Conservation (phyloP, 2,113 vertebrate genomes). For the Megalops atlanticus region DNA sequence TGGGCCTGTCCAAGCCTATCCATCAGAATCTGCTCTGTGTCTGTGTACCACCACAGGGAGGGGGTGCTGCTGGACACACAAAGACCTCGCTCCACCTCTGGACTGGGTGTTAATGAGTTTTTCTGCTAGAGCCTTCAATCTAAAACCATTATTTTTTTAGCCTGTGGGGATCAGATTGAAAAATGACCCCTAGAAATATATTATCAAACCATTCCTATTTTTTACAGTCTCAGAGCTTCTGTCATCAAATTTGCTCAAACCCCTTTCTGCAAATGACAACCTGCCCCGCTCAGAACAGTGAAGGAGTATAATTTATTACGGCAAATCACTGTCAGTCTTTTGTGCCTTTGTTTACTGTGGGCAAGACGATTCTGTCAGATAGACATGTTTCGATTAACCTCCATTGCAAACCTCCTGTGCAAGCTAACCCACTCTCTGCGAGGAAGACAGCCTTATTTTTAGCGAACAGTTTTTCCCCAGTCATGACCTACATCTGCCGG, state of each 20-base stretch:
- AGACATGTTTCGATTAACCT: constrained; percentile 44
- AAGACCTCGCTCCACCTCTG: background rate
- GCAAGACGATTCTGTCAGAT: constrained; percentile 23
- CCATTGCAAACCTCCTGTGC: background rate
- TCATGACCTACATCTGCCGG: constrained; percentile 62
- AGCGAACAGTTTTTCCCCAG: constrained; percentile 50
- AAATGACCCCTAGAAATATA: constrained; percentile 5
- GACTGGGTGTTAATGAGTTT: constrained; percentile 21
- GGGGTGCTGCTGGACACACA: background rate
- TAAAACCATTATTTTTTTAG: background rate
- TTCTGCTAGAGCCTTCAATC: constrained; percentile 19
- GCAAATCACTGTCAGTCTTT: constrained; percentile 29
- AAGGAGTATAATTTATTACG: constrained; percentile 29
- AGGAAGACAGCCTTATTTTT: constrained; percentile 58
- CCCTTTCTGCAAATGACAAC: background rate
- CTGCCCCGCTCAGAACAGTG: background rate
- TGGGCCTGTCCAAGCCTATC: background rate
- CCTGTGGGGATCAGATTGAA: background rate
- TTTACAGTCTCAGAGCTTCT: background rate
- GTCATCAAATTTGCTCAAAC: constrained; percentile 3
- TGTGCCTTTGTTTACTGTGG: constrained; percentile 20
- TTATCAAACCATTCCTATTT: background rate
- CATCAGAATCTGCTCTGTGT: background rate
- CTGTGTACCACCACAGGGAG: background rate
- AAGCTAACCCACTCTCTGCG: background rate